Evolutionary conservation across 2,888 invertebrate genomes (phyloP).

Genomic region (Pogonocherus hispidulus): DNA sequence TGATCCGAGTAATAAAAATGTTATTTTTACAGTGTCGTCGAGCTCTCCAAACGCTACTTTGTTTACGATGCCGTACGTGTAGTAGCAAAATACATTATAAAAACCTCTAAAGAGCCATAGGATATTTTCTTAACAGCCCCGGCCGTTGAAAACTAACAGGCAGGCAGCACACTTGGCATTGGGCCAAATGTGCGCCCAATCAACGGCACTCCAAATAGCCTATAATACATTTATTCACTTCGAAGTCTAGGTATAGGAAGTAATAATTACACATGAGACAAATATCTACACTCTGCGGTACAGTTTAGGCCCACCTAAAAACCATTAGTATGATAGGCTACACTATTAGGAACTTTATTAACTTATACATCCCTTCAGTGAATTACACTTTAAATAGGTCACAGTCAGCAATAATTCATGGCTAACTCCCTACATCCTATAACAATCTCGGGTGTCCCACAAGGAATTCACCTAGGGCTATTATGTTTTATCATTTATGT

Average conservation of each 20-base stretch:
- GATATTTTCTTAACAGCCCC: neutral
- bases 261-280: neutral
- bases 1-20: neutral
- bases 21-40: neutral
- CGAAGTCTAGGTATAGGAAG: slow-evolving; percentile 8
- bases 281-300: neutral
- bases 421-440: too few species aligned
- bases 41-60: neutral
- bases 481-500: too few species aligned
- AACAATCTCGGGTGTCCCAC: too few species aligned
- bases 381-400: too few species aligned
- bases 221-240: slow-evolving; percentile 3
- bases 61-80: neutral
- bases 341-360: too few species aligned
- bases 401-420: too few species aligned
- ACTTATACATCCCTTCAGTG: too few species aligned
- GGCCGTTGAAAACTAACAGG: neutral
- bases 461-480: too few species aligned
- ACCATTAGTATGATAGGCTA: too few species aligned
- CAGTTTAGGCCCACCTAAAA: neutral
- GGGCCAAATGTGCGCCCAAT: slow-evolving; percentile 19
- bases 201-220: neutral
- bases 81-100: neutral
- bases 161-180: slow-evolving; percentile 4
- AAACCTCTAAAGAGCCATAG: neutral